phyloP scores from a whole-genome alignment of 64 coral and sea anemone species.

The Pocillopora damicornis region DNA sequence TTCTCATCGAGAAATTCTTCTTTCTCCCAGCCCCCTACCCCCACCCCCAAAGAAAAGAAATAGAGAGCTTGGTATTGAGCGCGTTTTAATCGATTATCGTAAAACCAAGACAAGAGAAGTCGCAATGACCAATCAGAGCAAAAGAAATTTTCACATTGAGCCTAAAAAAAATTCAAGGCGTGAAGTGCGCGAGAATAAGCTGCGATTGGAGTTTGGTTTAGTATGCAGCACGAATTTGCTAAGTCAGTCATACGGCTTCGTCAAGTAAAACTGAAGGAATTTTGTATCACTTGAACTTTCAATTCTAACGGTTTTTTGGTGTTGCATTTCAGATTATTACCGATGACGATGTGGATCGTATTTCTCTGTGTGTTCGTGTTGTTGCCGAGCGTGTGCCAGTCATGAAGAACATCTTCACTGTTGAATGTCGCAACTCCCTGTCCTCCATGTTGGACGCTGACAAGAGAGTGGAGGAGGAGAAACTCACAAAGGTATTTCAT shows the following conservation, averaged over 20 bases:
- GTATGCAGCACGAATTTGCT: not conserved
- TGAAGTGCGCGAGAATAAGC: no score
- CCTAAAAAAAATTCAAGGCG: no score
- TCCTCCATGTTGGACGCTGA: slow-evolving; percentile 94
- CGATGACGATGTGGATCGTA: slow-evolving; percentile 98
- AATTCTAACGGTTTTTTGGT: not conserved
- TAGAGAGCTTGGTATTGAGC: no score
- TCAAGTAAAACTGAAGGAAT: no score
- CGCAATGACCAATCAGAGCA: no score
- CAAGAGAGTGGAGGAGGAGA: slow-evolving; percentile 82
- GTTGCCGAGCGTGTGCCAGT: slow-evolving; percentile 86
- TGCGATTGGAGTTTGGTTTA: not conserved
- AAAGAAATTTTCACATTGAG: no score
- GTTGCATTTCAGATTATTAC: slow-evolving; percentile 68
- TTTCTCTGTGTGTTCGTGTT: slow-evolving; percentile 90
- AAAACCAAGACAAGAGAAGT: no score
- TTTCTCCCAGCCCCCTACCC: no score
- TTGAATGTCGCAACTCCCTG: slow-evolving; percentile 84
- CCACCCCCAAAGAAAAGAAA: not conserved
- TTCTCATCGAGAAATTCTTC: not conserved
- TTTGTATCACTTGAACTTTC: no score
- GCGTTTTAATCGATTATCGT: no score
- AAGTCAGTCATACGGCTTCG: no score
- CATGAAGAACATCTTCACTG: slow-evolving; percentile 94
- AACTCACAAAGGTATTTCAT: slow-evolving; percentile 67